A percentile compares a stretch with the other conserved stretches of the same genome.
Evolutionary conservation across 2,888 invertebrate species (phyloP).

Genomic region (Myopa testacea): DNA sequence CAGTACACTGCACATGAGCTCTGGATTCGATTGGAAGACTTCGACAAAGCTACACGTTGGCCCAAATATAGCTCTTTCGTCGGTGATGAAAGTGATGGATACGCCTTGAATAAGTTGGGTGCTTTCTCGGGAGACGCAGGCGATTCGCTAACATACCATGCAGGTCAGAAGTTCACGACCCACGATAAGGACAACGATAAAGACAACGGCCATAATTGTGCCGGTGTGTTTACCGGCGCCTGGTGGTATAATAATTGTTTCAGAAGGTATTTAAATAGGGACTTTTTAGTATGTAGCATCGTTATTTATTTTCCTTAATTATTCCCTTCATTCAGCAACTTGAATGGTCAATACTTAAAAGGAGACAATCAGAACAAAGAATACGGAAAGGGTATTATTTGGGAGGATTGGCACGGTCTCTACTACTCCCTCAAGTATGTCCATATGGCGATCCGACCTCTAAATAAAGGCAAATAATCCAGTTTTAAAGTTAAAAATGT

Average conservation of each 20-base stretch:
- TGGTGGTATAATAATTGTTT: constrained; percentile 82
- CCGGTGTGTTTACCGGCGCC: constrained; percentile 74
- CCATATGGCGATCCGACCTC: neutral
- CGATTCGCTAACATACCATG: constrained; percentile 76
- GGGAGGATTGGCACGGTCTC: neutral
- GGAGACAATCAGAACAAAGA: neutral
- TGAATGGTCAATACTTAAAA: neutral
- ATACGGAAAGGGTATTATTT: neutral
- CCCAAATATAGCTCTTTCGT: constrained; percentile 76
- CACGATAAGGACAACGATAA: constrained; percentile 74
- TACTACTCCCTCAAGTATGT: neutral
- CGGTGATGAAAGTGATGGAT: constrained; percentile 74
- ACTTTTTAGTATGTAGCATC: neutral
- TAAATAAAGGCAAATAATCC: too few relatives aligned
- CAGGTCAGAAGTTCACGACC: constrained; percentile 77
- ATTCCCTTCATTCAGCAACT: neutral
- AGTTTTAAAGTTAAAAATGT: too few relatives aligned
- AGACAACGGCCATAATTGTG: too few relatives aligned
- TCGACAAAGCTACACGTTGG: constrained; percentile 70
- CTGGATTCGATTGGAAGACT: constrained; percentile 74
- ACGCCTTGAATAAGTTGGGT: constrained; percentile 74
- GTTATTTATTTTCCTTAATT: neutral
- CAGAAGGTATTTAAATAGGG: constrained; percentile 68
- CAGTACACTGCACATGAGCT: constrained; percentile 69
- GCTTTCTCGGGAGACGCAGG: constrained; percentile 75